Percentiles rank a stretch among this genome's conserved stretches.
phyloP scores from a whole-genome alignment of 2,888 invertebrate genomes.

The Polymixis lichenea region DNA sequence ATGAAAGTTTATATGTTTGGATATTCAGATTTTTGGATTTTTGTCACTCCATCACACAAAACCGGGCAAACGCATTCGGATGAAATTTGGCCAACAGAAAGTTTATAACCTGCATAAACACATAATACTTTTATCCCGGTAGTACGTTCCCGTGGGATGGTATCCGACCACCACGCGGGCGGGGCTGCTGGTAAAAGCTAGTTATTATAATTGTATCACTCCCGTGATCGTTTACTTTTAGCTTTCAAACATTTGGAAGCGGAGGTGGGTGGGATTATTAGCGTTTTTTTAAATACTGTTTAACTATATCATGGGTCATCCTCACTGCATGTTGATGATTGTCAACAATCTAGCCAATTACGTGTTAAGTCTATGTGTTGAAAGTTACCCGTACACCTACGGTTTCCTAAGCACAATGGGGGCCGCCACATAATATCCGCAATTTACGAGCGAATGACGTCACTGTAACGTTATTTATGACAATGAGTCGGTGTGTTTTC shows the following conservation, averaged over 20 bases:
- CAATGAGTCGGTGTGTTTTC: no score
- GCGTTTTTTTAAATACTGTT: not conserved
- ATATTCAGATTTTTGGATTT: no score
- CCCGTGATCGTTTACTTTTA: not conserved
- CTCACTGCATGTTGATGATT: not conserved
- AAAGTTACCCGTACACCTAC: not conserved
- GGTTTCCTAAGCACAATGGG: not conserved
- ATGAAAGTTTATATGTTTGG: no score
- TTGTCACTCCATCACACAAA: no score
- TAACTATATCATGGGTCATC: not conserved
- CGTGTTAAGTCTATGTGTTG: not conserved
- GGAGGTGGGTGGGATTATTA: not conserved
- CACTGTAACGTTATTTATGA: not conserved
- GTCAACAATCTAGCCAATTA: not conserved
- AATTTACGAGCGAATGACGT: not conserved
- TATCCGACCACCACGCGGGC: no score
- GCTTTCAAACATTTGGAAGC: not conserved
- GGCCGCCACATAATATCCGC: not conserved
- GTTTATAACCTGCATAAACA: no score
- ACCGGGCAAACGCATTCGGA: no score
- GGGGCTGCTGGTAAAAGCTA: no score
- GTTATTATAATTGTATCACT: no score
- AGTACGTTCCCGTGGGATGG: no score
- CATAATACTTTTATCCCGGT: no score
- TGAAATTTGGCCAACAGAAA: no score